These are phyloP conservation scores for Masticophis lateralis DNA, from an alignment of 2,797 vertebrate genomes.

Conservation along the genomic window DNA sequence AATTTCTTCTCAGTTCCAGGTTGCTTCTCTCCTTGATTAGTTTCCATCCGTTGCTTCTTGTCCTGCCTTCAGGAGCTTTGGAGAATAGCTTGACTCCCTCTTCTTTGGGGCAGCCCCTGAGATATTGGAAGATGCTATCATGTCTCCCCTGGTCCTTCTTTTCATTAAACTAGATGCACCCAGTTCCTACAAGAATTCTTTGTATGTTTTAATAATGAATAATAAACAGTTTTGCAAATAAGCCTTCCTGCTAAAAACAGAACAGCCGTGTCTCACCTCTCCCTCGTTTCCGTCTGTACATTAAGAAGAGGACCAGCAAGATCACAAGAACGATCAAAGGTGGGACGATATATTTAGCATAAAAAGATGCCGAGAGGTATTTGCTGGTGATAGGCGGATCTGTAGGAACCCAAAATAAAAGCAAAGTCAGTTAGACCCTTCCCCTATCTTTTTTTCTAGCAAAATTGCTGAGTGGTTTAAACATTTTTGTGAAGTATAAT, in stretches of 20 bases:
- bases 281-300: slow-evolving; percentile 24
- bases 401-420: background rate
- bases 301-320: background rate
- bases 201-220: background rate
- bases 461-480: background rate
- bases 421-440: background rate
- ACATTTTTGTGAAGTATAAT: background rate
- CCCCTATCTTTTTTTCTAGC: background rate
- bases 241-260: too few species aligned
- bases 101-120: too few species aligned
- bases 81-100: too few species aligned
- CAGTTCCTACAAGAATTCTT: background rate
- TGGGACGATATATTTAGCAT: background rate
- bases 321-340: background rate
- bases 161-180: background rate
- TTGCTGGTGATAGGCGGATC: background rate
- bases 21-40: too few species aligned
- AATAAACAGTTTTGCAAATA: background rate
- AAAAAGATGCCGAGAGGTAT: background rate
- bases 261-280: background rate
- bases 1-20: too few species aligned
- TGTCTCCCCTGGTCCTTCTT: too few species aligned
- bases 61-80: too few species aligned
- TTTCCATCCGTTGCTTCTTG: too few species aligned
- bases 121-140: too few species aligned